Base-by-base conservation (phyloP, 2,113 vertebrate species). In the Gambusia holbrooki region DNA sequence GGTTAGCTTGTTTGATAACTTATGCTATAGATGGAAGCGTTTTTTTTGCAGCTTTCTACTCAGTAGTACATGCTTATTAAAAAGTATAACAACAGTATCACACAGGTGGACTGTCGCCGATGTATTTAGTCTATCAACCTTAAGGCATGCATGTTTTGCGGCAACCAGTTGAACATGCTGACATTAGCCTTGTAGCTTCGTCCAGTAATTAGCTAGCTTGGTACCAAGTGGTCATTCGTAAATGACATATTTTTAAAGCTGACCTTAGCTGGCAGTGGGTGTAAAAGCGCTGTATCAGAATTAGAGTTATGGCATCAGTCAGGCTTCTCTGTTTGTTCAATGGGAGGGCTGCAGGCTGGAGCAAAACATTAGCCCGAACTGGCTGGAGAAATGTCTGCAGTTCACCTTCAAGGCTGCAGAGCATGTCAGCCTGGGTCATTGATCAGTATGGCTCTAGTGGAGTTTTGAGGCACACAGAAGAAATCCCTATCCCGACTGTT, bases 341-440 rank as follows among this genome's bases (percentile, higher is more conserved):
- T 33, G 27, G 62, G 22, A 89, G 7, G 42, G 71, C 60, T 35
- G 72, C 71, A 62, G n/a, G 72, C 30, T 79, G 42, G 35, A 73
- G 33, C 27, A 80, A 74, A 78, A 70, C 86, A 32, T 82, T 87
- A 82, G 71, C 76, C 45, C 61, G 62, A 17, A 32, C 74, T 17
- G 73, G 64, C 0, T 48, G 48, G 66, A 76, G 87, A 76, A 54
- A 72, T 37, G 22, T 92, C 27, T 76, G 77, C 71, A 82, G 73
- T 42, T 92, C 92, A 75, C 70, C 87, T 85, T 75, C 84, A 78
- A 76, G 81, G 10, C 71, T 19, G 25, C 85, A 91, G 71, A 25
- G 89, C 85, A 98, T 98, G 97, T 94, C 96, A 7, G 96, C 97
- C 2, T 98, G 97, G 97, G 94, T 97, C 74, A 95, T 98, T 64